Evolutionary conservation across 1,140 invertebrate genomes (phyloP).

Genomic region (Meloidogyne floridensis): DNA sequence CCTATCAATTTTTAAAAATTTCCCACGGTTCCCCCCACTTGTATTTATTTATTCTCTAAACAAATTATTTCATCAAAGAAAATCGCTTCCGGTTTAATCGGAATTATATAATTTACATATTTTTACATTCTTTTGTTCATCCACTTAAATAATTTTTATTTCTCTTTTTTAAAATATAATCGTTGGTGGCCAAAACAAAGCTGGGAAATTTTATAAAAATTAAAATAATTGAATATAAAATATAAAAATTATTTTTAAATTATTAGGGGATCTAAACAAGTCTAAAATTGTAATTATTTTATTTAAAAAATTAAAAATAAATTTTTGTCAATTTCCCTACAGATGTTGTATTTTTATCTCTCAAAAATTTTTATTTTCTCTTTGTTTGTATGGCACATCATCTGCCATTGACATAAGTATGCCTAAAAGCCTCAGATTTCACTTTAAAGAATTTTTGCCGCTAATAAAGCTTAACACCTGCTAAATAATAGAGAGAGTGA

Average conservation of each 20-base stretch:
- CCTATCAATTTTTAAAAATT: not conserved
- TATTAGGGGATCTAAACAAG: too few species aligned
- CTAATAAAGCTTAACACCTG: not conserved
- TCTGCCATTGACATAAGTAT: constrained; percentile 2
- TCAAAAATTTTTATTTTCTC: not conserved
- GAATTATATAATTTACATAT: not conserved
- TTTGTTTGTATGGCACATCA: not conserved
- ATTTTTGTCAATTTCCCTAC: too few species aligned
- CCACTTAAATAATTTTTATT: too few species aligned
- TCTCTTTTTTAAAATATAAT: not conserved
- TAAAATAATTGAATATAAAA: not conserved
- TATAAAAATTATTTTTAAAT: too few species aligned
- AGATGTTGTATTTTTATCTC: too few species aligned
- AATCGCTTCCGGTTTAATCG: constrained; percentile 2
- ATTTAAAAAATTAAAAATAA: too few species aligned
- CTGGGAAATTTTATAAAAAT: not conserved
- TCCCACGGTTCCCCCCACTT: not conserved
- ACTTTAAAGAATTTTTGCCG: not conserved
- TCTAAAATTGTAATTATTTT: too few species aligned
- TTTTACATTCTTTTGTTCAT: not conserved
- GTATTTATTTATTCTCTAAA: not conserved
- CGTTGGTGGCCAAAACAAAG: not conserved
- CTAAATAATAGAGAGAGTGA: not conserved
- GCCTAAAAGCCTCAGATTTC: not conserved
- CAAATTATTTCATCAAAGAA: not conserved